Base-by-base conservation (phyloP, 2,888 invertebrate genomes). In the Drosophila prolongata region DNA sequence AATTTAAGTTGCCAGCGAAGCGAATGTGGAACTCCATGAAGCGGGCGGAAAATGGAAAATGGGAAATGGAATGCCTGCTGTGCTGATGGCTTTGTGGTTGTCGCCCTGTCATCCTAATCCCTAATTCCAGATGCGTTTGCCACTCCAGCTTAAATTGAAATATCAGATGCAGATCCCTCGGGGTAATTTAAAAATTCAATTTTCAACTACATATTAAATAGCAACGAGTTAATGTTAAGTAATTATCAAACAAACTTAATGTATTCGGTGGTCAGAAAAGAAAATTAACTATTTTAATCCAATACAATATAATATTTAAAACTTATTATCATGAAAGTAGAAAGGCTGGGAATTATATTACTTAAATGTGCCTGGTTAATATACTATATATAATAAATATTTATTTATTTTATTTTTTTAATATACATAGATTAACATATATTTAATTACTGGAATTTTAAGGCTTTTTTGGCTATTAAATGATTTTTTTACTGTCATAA, bases 21-120 rank as follows among this genome's bases (percentile, higher is more conserved):
- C 13, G 40, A 47, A 60, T 55, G 55, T 55, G 44, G 35, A 56
- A 34, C 54, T 42, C 54, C 42, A 40, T 42, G 54, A 42, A 16
- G 42, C 30, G 42, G 13, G 27, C 27, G 54, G 40, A 6, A 14
- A 40, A 11, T 13, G 53, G 53, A n/a, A 53, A 24, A 24, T 37
- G 53, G 16, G 14, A 40, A 40, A 27, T 30, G 9, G 16, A 13
- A 44, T 34, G 3, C 27, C 35, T 49, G 42, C 35, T 14, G 35
- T 56, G 53, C 53, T 52, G 58, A 52, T 43, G 67, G 67, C 43
- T 52, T 67, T 64, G 64, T 67, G 64, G 43, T 38, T 64, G 49
- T 49, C 46, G 42, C 24, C 27, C 35, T 43, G 52, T 38, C 49
- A 50, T 38, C 30, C 43, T 43, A 50, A 6, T 30, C 66, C 37